Evolutionary conservation across 2,113 vertebrate species (phyloP), one percentile per base, ranked within the genome.

Genomic region (Pseudorectes ferrugineus): DNA sequence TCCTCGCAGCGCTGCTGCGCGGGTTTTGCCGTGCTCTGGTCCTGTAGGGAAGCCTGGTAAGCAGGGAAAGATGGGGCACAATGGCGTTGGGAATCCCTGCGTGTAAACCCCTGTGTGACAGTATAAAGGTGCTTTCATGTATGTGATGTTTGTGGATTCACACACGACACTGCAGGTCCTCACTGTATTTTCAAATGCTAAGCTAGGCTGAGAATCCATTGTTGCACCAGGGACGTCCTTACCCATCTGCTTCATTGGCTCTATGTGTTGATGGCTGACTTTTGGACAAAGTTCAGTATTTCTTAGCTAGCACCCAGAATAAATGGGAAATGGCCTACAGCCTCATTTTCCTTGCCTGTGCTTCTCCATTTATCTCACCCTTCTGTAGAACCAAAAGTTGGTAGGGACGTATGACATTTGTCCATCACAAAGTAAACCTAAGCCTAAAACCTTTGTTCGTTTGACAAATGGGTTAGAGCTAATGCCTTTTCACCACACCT

Each of bases 21-120:
- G 9, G 0, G 31, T 38, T 55, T 17, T 29, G 22, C 46, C 65
- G 29, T 85, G 1, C 24, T 29, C 16, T 40, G 28, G 21, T 35
- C 23, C 8, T 31, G 2, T 1, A 13, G 26, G n/a, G 35, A 25
- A 52, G 40, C 5, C 10, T 36, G 51, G 15, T 28, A 29, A 72
- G 24, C 42, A 10, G 23, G 1, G 1, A 28, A 38, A 23, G 18
- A 14, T 35, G 40, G 19, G 31, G 17, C 33, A 17, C 33, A 5
- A 9, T 52, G 83, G n/a, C 43, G 2, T 25, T 12, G 61, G 48
- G 35, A 12, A 5, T 23, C 18, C 13, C 55, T 19, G 42, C 14
- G 1, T 6, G 38, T 33, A 26, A 81, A 21, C 6, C 28, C 2
- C 0, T 22, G 12, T 21, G 28, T 0, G 6, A 14, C 10, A 11